Evolutionary conservation across 1,140 invertebrate genomes (phyloP).

Genomic region (Trichoplusia ni): DNA sequence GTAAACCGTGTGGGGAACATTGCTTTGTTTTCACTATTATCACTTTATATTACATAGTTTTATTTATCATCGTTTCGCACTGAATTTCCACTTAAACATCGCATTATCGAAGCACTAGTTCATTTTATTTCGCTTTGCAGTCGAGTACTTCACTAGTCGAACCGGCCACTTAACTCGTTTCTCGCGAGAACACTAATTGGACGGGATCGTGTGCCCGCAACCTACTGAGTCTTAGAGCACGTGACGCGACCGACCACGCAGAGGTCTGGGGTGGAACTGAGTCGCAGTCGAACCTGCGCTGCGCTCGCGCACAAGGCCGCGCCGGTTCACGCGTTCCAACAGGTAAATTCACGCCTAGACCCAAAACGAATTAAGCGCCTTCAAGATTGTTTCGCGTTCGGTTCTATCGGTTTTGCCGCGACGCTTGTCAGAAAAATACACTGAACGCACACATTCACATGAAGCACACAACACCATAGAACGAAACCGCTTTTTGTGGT

Average conservation of each 20-base stretch:
- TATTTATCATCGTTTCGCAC: slow-evolving; percentile 60
- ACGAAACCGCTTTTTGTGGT: slow-evolving; percentile 78
- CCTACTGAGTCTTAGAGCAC: slow-evolving; percentile 43
- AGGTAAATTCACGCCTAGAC: slow-evolving; percentile 65
- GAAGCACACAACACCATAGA: slow-evolving; percentile 57
- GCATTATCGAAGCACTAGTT: slow-evolving; percentile 53
- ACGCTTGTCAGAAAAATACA: slow-evolving; percentile 72
- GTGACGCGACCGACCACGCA: slow-evolving; percentile 63
- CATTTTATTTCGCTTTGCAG: slow-evolving; percentile 52
- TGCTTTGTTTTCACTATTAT: slow-evolving; percentile 66
- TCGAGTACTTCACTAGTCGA: slow-evolving; percentile 66
- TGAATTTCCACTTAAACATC: slow-evolving; percentile 58
- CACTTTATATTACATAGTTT: slow-evolving; percentile 73
- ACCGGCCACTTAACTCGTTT: slow-evolving; percentile 78
- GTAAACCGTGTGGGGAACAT: slow-evolving; percentile 72
- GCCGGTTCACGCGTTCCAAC: slow-evolving; percentile 79
- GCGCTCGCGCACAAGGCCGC: slow-evolving; percentile 79
- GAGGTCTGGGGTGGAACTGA: slow-evolving; percentile 77
- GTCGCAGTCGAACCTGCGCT: slow-evolving; percentile 72
- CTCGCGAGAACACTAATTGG: slow-evolving; percentile 77
- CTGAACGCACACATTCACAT: slow-evolving; percentile 61
- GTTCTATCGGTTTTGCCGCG: slow-evolving; percentile 54
- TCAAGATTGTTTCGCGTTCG: slow-evolving; percentile 44
- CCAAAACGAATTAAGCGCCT: slow-evolving; percentile 64
- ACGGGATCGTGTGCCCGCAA: slow-evolving; percentile 68